Base-by-base conservation (phyloP, 2,797 vertebrate genomes). In the Simalia tracyae region DNA sequence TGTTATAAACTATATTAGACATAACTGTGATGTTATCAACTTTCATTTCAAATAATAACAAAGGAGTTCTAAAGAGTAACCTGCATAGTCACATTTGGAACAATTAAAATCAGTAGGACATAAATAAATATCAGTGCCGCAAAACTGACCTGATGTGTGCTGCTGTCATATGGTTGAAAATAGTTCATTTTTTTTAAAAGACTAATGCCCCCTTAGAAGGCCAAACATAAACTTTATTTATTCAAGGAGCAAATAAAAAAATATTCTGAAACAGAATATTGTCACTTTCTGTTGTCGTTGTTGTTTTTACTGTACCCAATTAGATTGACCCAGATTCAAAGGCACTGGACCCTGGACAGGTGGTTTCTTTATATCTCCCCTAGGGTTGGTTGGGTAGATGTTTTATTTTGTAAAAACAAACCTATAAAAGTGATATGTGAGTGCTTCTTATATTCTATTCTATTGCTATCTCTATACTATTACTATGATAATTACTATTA, bases 231-330 rank as follows among this genome's bases (percentile, higher is more conserved):
- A 60, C 0, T 2, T 2, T n/a, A 42, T 84, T 89, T 46, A 85
- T 85, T 50, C 63, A 90, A 76, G 1, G n/a, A 95, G 63, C 84
- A 93, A 95, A 95, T 85, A 8, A 46, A 92, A 64, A 92, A 90
- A 87, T 17, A 91, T 90, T 36, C 15, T 0, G 81, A 64, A 90
- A 86, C 60, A 28, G 14, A 94, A 36, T 36, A 36, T 36, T 36
- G 36, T 36, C 36, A 36, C 36, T 36, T 36, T 36, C 36, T 36
- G 36, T 36, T 36, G 36, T 36, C 36, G 36, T 36, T 36, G 36
- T 36, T 36, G 36, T 36, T 10, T 11, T 54, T 7, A 54, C 72
- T 81, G 36, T 19, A 22, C 36, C 8, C 72, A 46, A 81, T 81
- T 81, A 42, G 36, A 46, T 81, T 81, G 72, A 81, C 72, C 72